Evolutionary conservation across 1,140 invertebrate genomes (phyloP).

Genomic region (Chironomus striatipennis): DNA sequence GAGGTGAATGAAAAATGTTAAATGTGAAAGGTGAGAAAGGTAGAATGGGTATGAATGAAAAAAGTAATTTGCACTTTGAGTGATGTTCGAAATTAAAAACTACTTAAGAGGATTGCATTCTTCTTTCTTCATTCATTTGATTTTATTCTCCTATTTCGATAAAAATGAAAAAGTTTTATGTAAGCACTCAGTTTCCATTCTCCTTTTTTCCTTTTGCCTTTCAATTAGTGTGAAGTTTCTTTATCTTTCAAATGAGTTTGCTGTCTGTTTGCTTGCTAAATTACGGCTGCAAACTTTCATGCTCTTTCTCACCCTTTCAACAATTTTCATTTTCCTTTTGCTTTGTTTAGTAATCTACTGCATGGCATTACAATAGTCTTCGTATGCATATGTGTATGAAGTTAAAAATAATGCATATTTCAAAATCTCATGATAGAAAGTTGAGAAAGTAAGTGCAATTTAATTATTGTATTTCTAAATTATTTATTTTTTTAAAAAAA

Average conservation of each 20-base stretch:
- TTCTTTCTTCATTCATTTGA: neutral
- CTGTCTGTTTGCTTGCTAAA: conserved; percentile 7
- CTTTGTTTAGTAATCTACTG: too few species aligned
- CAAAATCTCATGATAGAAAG: too few species aligned
- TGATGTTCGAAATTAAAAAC: conserved; percentile 13
- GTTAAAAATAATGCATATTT: too few species aligned
- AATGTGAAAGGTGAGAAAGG: neutral
- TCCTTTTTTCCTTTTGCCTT: neutral
- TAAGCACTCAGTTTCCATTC: neutral
- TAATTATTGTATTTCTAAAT: too few species aligned
- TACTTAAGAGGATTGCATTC: conserved; percentile 8
- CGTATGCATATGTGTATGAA: too few species aligned
- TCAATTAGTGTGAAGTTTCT: conserved; percentile 9
- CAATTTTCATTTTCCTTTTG: too few species aligned
- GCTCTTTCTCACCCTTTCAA: neutral
- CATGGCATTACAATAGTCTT: too few species aligned
- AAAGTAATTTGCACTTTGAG: conserved; percentile 13
- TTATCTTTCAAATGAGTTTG: conserved; percentile 14
- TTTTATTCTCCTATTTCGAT: neutral
- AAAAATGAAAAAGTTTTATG: conserved; percentile 11
- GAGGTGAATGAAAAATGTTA: neutral
- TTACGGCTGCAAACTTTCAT: neutral
- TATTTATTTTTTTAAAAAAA: too few species aligned
- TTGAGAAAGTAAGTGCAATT: too few species aligned
- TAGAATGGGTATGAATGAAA: neutral